phyloP scores from a whole-genome alignment of 2,797 vertebrate species.

The Pristis pectinata region DNA sequence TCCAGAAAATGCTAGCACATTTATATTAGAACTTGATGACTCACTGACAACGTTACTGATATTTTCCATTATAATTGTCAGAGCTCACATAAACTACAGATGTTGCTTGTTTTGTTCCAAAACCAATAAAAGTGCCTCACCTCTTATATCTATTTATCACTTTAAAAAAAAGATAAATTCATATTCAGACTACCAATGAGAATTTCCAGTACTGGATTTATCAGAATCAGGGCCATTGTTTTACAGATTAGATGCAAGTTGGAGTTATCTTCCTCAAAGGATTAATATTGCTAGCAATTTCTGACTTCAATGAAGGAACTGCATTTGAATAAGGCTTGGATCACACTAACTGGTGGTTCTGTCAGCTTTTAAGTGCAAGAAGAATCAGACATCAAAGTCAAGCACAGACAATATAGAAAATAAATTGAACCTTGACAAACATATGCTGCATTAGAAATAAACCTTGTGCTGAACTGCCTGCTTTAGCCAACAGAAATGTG shows the following conservation, averaged over 20 bases:
- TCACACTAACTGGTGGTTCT: background rate
- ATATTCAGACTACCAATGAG: background rate
- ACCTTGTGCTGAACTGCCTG: background rate
- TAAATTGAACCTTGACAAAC: background rate
- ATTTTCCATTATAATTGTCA: conserved; percentile 33
- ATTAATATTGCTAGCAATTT: background rate
- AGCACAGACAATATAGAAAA: background rate
- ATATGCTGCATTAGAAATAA: background rate
- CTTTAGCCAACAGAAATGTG: no score
- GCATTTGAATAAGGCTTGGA: background rate
- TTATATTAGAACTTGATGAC: conserved; percentile 12
- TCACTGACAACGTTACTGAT: conserved; percentile 25
- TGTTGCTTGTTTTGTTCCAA: background rate
- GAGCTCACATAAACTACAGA: background rate
- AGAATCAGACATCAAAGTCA: background rate
- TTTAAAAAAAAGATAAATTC: background rate
- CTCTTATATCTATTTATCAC: no score
- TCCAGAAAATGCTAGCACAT: conserved; percentile 18
- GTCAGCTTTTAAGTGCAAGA: background rate
- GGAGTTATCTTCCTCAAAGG: background rate
- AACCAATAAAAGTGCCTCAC: background rate
- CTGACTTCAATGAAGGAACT: background rate
- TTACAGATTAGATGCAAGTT: background rate
- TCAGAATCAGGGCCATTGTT: background rate
- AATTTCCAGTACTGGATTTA: background rate